Conservation (phyloP, 1,140 invertebrate genomes). For the Neuroterus valhalla region DNA sequence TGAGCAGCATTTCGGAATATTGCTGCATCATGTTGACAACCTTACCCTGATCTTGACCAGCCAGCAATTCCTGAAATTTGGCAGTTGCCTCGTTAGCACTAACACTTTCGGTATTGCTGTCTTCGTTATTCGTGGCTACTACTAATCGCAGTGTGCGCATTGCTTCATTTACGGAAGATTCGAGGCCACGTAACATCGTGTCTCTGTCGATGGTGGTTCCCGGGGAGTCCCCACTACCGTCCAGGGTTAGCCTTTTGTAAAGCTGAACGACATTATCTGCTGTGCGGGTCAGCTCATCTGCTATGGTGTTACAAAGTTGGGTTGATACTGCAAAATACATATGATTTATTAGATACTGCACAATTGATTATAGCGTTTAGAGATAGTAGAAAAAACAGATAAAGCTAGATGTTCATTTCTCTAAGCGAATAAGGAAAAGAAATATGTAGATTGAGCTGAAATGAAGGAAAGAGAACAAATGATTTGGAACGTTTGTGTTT, state of each 20-base stretch:
- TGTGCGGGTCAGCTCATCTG: conserved; percentile 79
- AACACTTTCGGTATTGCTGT: conserved; percentile 57
- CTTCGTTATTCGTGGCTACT: conserved; percentile 56
- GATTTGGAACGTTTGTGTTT: too few relatives aligned
- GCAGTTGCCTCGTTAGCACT: conserved; percentile 63
- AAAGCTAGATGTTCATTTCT: too few relatives aligned
- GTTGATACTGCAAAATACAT: conserved; percentile 77
- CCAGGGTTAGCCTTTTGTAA: conserved; percentile 77
- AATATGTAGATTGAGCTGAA: too few relatives aligned
- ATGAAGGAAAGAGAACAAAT: too few relatives aligned
- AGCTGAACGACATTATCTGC: conserved; percentile 81
- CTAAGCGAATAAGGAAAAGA: too few relatives aligned
- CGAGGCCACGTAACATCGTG: conserved; percentile 69
- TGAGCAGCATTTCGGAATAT: conserved; percentile 79
- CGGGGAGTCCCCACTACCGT: conserved; percentile 61
- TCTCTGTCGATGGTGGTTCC: conserved; percentile 63
- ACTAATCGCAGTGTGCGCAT: conserved; percentile 69
- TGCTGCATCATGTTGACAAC: conserved; percentile 80
- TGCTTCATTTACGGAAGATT: conserved; percentile 70
- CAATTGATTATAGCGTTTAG: neutral
- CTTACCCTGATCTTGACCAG: conserved; percentile 73
- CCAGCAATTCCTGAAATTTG: conserved; percentile 66
- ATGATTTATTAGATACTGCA: neutral
- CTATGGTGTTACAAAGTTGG: conserved; percentile 79
- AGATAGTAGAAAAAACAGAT: too few relatives aligned